These are phyloP conservation scores for Lacerta bilineata DNA, from an alignment of 2,797 vertebrate species.

Conservation along the genomic window DNA sequence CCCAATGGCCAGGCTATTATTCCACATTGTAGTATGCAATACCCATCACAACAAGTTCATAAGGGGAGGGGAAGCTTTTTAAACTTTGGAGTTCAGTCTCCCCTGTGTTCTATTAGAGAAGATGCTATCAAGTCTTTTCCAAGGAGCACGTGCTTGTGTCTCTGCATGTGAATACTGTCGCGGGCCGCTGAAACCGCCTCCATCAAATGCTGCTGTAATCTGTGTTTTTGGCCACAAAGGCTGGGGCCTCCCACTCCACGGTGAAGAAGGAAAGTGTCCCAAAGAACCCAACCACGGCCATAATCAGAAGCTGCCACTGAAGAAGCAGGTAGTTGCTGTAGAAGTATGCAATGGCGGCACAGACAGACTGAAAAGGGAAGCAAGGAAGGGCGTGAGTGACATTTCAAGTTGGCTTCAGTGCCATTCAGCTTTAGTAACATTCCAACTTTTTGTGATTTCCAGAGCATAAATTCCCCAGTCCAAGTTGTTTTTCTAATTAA, in stretches of 20 bases:
- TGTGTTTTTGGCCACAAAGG: conserved; percentile 74
- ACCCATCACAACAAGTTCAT: conserved; percentile 5
- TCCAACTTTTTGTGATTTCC: background rate
- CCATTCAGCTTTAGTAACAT: background rate
- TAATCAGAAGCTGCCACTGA: conserved; percentile 96
- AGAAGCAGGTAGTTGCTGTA: conserved; percentile 98
- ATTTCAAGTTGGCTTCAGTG: background rate
- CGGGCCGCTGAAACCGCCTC: accelerated
- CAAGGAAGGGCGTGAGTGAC: background rate
- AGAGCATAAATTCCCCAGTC: background rate
- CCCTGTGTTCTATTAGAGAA: background rate
- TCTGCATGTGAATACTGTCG: background rate
- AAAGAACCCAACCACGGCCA: conserved; percentile 88
- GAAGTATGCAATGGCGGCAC: conserved; percentile 93
- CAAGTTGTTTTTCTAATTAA: background rate
- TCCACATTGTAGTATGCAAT: background rate
- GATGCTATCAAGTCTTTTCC: background rate
- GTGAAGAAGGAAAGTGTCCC: conserved; percentile 91
- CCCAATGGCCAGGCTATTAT: background rate
- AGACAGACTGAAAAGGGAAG: conserved; percentile 87
- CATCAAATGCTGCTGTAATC: conserved; percentile 92
- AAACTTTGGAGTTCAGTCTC: background rate
- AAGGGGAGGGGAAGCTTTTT: conserved; percentile 45
- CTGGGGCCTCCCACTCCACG: conserved; percentile 85
- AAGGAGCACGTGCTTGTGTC: background rate